phyloP scores from a whole-genome alignment of 2,113 vertebrate genomes.

The Struthidea cinerea region DNA sequence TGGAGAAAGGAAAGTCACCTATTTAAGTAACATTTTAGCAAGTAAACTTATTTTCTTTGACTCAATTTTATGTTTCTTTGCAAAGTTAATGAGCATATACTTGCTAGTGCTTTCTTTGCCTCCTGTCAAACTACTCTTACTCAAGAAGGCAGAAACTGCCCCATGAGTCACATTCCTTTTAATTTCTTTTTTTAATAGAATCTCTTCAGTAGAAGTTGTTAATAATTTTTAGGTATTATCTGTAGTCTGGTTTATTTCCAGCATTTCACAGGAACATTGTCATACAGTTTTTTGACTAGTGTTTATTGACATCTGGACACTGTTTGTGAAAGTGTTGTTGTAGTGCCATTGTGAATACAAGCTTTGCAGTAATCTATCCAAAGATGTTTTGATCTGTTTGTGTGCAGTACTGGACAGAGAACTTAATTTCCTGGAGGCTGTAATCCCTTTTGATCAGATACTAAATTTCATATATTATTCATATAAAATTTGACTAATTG shows the following conservation, averaged over 20 bases:
- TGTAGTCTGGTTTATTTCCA: neutral
- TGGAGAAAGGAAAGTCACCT: neutral
- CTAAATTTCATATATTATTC: constrained; percentile 46
- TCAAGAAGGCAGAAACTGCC: neutral
- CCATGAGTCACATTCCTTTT: neutral
- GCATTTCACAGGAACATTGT: neutral
- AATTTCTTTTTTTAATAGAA: neutral
- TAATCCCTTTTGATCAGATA: constrained; percentile 34
- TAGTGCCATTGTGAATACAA: neutral
- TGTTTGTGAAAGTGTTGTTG: neutral
- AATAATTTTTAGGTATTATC: neutral
- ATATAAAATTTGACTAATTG: constrained; percentile 41
- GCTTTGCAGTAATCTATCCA: neutral
- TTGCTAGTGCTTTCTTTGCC: neutral
- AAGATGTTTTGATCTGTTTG: neutral
- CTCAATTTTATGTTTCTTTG: neutral
- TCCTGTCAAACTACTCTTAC: neutral
- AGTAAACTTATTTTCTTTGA: neutral
- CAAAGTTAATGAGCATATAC: neutral
- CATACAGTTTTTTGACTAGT: neutral
- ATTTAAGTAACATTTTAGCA: neutral
- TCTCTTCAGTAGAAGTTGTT: neutral
- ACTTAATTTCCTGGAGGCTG: neutral
- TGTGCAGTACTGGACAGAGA: neutral
- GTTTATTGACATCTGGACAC: neutral